Evolutionary conservation across 1,140 invertebrate genomes (phyloP).

Genomic region (Lineus longissimus): DNA sequence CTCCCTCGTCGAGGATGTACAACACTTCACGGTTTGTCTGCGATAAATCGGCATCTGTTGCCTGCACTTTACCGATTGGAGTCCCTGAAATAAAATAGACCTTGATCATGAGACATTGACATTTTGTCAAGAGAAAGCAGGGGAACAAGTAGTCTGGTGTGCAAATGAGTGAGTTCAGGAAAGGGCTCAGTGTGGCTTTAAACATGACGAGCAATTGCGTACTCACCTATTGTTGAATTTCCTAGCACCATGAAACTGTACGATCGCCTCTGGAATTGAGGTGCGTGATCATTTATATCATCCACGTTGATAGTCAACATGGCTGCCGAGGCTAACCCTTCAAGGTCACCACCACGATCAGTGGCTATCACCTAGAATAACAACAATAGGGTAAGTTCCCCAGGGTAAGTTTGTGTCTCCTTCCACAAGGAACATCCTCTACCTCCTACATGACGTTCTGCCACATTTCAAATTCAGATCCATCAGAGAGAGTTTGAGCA

Average conservation of each 20-base stretch:
- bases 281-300: conserved; percentile 19
- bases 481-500: no score
- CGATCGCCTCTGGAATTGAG: conserved; percentile 1
- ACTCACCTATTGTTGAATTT: no score
- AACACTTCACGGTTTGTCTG: conserved; percentile 9
- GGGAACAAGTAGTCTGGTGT: no score
- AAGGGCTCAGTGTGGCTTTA: no score
- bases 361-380: conserved; percentile 10
- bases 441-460: no score
- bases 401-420: neutral
- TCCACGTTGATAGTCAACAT: conserved; percentile 11
- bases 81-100: conserved; percentile 1
- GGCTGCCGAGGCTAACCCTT: conserved; percentile 6
- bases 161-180: no score
- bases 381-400: neutral
- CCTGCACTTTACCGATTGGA: conserved; percentile 4
- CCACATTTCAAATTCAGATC: no score
- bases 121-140: no score
- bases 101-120: no score
- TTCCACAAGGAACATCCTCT: neutral
- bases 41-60: conserved; percentile 11
- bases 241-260: conserved; percentile 5
- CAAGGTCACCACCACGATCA: conserved; percentile 9
- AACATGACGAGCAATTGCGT: no score
- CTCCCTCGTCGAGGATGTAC: conserved; percentile 15